Percentiles rank a stretch among this genome's conserved stretches.
These are phyloP conservation scores for Arctocebus calabarensis DNA, from an alignment of 2,797 vertebrate genomes.

Conservation along the genomic window DNA sequence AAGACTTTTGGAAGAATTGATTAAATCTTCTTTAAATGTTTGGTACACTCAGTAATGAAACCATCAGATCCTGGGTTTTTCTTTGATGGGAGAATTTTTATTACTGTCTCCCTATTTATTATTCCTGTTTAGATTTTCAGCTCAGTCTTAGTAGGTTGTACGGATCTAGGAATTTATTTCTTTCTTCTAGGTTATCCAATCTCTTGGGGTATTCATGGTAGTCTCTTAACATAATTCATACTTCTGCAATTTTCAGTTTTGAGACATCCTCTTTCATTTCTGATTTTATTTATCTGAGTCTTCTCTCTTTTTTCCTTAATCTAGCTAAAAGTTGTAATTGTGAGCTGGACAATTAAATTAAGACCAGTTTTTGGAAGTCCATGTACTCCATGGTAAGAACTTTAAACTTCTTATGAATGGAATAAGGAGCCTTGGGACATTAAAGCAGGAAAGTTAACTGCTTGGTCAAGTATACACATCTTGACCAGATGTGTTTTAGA, in stretches of 20 bases:
- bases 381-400: not conserved
- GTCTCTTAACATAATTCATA: not conserved
- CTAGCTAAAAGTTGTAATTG: not conserved
- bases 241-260: not conserved
- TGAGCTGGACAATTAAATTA: not conserved
- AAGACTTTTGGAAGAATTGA: not conserved
- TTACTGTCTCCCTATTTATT: not conserved
- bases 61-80: not conserved
- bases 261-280: not conserved
- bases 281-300: not conserved
- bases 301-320: not conserved
- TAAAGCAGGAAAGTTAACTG: not conserved
- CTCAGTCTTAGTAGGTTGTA: not conserved
- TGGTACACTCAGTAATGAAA: not conserved
- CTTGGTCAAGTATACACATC: no score
- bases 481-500: not conserved
- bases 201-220: not conserved
- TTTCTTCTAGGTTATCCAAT: not conserved
- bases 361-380: not conserved
- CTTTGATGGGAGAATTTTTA: not conserved
- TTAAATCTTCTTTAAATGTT: not conserved
- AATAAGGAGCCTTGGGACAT: not conserved
- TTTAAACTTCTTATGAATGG: not conserved
- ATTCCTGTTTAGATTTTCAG: not conserved
- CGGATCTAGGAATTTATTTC: not conserved